Evolutionary conservation across 2,113 vertebrate species (phyloP).

Genomic region (Stegastes partitus): DNA sequence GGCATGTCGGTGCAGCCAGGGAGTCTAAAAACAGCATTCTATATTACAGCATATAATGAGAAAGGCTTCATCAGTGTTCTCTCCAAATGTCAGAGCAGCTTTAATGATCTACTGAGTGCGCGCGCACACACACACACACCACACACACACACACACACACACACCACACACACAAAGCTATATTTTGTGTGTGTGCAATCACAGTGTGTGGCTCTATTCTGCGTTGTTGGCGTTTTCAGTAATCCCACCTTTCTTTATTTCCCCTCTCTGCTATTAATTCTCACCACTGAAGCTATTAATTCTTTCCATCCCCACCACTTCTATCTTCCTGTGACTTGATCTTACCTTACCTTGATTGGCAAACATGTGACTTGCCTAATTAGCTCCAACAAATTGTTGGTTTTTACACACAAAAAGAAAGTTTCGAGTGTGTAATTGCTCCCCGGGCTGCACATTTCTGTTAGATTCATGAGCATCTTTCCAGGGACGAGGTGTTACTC

Average conservation of each 20-base stretch:
- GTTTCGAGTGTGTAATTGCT: conserved; percentile 27
- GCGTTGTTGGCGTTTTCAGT: conserved; percentile 55
- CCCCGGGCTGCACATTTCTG: conserved; percentile 3
- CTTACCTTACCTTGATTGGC: conserved; percentile 5
- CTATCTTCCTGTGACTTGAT: conserved; percentile 5
- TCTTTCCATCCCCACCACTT: conserved; percentile 29
- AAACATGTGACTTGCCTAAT: conserved; percentile 28
- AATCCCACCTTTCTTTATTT: conserved; percentile 58
- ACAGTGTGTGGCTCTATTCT: conserved; percentile 53
- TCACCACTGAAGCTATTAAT: conserved; percentile 35
- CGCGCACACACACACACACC: conserved; percentile 8
- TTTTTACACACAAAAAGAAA: conserved; percentile 28
- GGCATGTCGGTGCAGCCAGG: conserved; percentile 65
- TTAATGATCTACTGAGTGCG: conserved; percentile 72
- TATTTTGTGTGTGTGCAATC: conserved; percentile 30
- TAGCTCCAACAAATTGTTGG: neutral
- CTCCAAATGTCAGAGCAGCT: conserved; percentile 80
- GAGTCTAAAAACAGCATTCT: conserved; percentile 82
- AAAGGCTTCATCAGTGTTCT: conserved; percentile 76
- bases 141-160: neutral
- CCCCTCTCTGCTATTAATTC: conserved; percentile 39
- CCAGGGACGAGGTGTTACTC: conserved; percentile 56
- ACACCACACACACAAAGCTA: conserved; percentile 25
- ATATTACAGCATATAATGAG: conserved; percentile 82
- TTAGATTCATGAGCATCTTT: conserved; percentile 33